Conservation (phyloP, 1,140 invertebrate species). For the Eufriesea mexicana region DNA sequence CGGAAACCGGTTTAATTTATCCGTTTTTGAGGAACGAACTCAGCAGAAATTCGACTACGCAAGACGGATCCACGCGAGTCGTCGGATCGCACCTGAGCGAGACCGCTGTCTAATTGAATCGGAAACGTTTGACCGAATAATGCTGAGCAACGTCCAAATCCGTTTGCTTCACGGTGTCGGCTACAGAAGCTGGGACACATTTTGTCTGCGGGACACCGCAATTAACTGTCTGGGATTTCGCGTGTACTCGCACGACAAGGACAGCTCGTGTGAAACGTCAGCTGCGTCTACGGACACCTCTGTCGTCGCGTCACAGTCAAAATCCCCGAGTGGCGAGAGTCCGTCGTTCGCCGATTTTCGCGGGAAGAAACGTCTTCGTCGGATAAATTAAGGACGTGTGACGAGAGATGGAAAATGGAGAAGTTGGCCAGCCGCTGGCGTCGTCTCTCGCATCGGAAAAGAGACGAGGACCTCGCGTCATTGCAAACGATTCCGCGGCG, state of each 20-base stretch:
- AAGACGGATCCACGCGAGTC: too few species aligned
- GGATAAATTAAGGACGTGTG: not conserved
- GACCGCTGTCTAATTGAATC: conserved; percentile 9
- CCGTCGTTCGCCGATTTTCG: not conserved
- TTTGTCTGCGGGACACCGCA: conserved; percentile 78
- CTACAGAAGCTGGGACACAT: conserved; percentile 70
- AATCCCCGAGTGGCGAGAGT: conserved; percentile 28
- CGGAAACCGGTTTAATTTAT: not conserved
- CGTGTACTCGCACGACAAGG: conserved; percentile 69
- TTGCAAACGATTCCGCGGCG: conserved; percentile 29
- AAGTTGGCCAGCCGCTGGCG: not conserved
- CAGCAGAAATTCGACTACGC: not conserved
- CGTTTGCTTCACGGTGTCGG: conserved; percentile 66
- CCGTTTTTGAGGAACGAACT: not conserved
- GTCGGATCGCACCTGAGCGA: not conserved
- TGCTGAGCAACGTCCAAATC: conserved; percentile 28
- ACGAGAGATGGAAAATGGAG: not conserved
- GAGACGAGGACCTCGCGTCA: not conserved
- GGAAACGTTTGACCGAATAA: conserved; percentile 15
- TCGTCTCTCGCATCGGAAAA: too few species aligned
- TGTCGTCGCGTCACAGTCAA: conserved; percentile 37
- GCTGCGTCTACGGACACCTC: conserved; percentile 49
- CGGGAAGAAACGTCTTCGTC: not conserved
- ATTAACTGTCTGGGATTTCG: conserved; percentile 75
- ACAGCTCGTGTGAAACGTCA: conserved; percentile 74